A percentile compares a stretch with the other conserved stretches of the same genome.
These are phyloP conservation scores for Sturnus vulgaris DNA, from an alignment of 2,113 vertebrate genomes.

Conservation along the genomic window DNA sequence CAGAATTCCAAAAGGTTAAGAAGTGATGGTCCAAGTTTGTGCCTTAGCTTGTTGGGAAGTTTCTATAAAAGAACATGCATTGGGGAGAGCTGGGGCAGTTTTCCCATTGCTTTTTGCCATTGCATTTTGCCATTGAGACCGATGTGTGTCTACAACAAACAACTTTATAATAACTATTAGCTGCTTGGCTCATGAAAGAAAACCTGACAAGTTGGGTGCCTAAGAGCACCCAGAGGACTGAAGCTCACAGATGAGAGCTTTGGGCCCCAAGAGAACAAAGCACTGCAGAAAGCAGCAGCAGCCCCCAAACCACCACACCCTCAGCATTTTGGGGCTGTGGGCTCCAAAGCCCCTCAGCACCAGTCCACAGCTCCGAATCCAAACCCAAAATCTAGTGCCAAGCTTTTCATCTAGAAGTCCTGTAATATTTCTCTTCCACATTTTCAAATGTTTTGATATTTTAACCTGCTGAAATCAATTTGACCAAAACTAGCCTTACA, in stretches of 20 bases:
- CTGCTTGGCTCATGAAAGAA: no score
- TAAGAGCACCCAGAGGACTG: no score
- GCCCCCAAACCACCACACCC: neutral
- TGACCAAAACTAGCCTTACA: neutral
- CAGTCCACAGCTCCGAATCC: neutral
- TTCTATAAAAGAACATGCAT: no score
- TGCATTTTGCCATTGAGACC: no score
- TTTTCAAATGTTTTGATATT: neutral
- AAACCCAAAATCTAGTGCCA: neutral
- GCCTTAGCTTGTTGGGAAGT: no score
- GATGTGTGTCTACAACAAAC: no score
- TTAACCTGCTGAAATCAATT: neutral
- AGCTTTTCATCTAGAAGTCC: neutral
- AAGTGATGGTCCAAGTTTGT: no score
- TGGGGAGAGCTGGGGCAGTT: no score
- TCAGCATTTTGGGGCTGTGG: neutral
- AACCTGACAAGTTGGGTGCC: no score
- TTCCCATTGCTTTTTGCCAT: no score
- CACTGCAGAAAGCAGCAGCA: neutral
- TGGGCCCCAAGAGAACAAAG: neutral
- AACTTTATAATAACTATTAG: no score
- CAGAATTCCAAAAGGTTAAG: no score
- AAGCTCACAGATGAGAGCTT: neutral
- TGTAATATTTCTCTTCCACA: neutral
- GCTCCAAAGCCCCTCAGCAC: neutral